Evolutionary conservation across 2,113 vertebrate genomes (phyloP).

Genomic region (Mesembrinibis cayennensis): DNA sequence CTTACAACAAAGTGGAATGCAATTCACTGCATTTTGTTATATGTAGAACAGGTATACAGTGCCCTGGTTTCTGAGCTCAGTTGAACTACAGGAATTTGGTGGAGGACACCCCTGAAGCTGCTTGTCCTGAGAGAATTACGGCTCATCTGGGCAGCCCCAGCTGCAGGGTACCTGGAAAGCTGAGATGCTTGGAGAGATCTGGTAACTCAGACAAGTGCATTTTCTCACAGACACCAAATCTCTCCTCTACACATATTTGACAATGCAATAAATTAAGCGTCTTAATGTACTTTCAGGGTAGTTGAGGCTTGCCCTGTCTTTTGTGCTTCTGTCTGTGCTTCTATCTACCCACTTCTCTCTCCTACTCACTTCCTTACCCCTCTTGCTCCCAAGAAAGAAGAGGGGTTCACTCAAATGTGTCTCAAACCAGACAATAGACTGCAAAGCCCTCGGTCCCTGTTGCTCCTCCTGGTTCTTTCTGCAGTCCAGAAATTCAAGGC

Average conservation of each 20-base stretch:
- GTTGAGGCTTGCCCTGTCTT: neutral
- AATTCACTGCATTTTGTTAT: neutral
- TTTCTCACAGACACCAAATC: neutral
- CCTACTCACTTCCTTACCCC: neutral
- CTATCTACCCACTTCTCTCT: neutral
- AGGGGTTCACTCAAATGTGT: neutral
- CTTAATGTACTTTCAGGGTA: neutral
- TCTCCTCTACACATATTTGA: neutral
- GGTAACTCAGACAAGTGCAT: neutral
- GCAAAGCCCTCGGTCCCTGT: neutral
- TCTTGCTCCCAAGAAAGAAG: neutral
- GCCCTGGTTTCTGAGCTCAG: neutral
- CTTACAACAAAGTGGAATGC: neutral
- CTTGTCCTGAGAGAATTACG: neutral
- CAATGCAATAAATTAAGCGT: neutral
- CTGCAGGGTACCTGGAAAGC: neutral
- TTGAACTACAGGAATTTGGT: neutral
- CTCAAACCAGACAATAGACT: neutral
- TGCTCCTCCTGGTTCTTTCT: neutral
- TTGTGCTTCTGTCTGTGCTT: neutral
- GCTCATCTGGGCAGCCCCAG: neutral
- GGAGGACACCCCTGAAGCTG: neutral
- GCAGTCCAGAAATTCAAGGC: neutral
- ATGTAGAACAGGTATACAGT: neutral
- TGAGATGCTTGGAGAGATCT: neutral